Evolutionary conservation across 1,140 invertebrate genomes (phyloP), one percentile per base, ranked within the genome.

Genomic region (Cotesia vestalis): DNA sequence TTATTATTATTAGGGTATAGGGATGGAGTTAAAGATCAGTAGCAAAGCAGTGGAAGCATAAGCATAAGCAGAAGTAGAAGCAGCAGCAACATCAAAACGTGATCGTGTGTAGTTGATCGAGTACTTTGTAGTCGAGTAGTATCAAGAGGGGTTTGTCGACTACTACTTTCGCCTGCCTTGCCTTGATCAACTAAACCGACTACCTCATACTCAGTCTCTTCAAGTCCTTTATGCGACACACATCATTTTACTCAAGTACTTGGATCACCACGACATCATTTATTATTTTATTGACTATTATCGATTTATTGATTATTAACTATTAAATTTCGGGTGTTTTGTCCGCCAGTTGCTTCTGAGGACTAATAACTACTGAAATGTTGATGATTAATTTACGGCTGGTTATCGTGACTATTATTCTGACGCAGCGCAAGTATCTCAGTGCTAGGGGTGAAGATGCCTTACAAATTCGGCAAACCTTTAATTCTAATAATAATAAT

Each of bases 191-290:
- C 27, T 27, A 27, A 51, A 64, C 62, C 66, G 52, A 59, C 40
- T 5, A 46, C 66, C 4, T 59, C 62, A 27, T 27, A 27, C 40
- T 64, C 62, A 64, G 66, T 68, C 76, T 72, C 73, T 75, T 77
- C 79, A 64, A 64, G 38, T 64, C 62, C 62, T 64, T 64, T 51
- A 38, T n/a, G 14, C 14, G 46, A 36, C 36, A 51, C 40, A 64
- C 38, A 64, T 17, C 11, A 73, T 77, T 75, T 80, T 82, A 85
- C 83, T 85, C 81, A 55, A n/a, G 4, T 12, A 52, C n/a, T n/a
- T 52, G 46, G n/a, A 27, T 52, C 46, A 52, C 46, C n/a, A 52
- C 46, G 27, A 27, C 27, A 27, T 27, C 27, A 27, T 27, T 27
- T 34, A 27, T 17, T 59, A 4, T 9, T 59, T 59, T 20, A 59